Evolutionary conservation across 1,140 invertebrate genomes (phyloP).

Genomic region (Drosophila lacteicornis): DNA sequence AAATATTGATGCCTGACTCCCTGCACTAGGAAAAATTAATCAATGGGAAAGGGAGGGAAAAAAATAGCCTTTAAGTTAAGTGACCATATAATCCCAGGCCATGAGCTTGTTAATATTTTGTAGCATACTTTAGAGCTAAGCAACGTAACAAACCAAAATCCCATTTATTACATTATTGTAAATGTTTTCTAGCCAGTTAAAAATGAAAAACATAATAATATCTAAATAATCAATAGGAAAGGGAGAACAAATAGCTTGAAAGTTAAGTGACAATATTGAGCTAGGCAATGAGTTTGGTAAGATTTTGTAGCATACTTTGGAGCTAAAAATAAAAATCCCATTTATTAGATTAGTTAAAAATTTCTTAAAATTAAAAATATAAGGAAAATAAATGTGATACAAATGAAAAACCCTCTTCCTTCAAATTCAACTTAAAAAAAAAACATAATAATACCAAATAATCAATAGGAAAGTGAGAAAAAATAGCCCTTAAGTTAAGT

Average conservation of each 20-base stretch:
- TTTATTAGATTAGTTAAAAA: too few species aligned
- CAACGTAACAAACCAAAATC: too few species aligned
- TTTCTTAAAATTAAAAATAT: not conserved
- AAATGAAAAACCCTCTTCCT: not conserved
- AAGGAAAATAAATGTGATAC: not conserved
- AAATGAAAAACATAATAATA: too few species aligned
- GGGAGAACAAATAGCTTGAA: not conserved
- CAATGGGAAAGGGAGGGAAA: not conserved
- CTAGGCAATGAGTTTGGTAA: not conserved
- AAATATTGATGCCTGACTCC: conserved; percentile 15
- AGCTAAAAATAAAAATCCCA: too few species aligned
- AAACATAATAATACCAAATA: too few species aligned
- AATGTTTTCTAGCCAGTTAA: too few species aligned
- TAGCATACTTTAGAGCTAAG: not conserved
- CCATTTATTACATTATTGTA: too few species aligned
- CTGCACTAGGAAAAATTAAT: conserved; percentile 8
- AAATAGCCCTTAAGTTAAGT: not conserved
- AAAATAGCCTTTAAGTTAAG: not conserved
- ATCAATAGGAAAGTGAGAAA: too few species aligned
- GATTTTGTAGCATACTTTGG: not conserved
- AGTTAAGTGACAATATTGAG: not conserved
- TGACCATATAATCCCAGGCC: not conserved
- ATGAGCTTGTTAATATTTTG: not conserved
- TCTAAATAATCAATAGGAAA: too few species aligned
- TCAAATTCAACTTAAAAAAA: too few species aligned